Conservation (phyloP, 2,888 invertebrate genomes). For the Poecilobothrus nobilitatus region DNA sequence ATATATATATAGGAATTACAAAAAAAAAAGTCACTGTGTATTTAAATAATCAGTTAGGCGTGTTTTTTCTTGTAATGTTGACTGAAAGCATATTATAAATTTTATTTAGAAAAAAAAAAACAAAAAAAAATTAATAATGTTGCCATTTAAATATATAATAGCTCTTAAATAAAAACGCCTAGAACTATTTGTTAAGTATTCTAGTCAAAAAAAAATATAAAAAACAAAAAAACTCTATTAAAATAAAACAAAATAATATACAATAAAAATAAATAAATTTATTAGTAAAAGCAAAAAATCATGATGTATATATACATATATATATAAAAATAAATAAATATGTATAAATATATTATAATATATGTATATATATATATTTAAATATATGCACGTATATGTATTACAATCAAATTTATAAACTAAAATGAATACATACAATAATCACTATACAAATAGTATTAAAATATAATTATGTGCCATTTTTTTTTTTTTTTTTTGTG, state of each 20-base stretch:
- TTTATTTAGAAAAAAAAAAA: background rate
- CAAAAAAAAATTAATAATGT: conserved; percentile 13
- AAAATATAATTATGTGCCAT: no score
- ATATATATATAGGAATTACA: background rate
- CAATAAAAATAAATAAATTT: background rate
- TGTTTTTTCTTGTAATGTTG: conserved; percentile 15
- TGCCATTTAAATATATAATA: conserved; percentile 20
- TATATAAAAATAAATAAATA: no score
- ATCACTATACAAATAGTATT: no score
- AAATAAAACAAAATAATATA: background rate
- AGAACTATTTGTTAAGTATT: conserved; percentile 17
- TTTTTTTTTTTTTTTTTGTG: no score
- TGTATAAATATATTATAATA: no score
- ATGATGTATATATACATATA: no score
- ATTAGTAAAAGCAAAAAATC: no score
- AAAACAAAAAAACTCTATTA: background rate
- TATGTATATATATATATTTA: no score
- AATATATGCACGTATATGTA: no score
- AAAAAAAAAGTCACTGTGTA: background rate
- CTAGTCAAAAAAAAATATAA: conserved; percentile 18
- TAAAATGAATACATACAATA: no score
- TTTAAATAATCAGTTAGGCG: conserved; percentile 6
- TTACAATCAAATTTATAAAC: no score
- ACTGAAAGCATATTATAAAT: background rate
- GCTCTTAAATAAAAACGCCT: conserved; percentile 2